Evolutionary conservation across 2,888 invertebrate genomes (phyloP), one percentile per base, ranked within the genome.

Genomic region (Drymonia ruficornis): DNA sequence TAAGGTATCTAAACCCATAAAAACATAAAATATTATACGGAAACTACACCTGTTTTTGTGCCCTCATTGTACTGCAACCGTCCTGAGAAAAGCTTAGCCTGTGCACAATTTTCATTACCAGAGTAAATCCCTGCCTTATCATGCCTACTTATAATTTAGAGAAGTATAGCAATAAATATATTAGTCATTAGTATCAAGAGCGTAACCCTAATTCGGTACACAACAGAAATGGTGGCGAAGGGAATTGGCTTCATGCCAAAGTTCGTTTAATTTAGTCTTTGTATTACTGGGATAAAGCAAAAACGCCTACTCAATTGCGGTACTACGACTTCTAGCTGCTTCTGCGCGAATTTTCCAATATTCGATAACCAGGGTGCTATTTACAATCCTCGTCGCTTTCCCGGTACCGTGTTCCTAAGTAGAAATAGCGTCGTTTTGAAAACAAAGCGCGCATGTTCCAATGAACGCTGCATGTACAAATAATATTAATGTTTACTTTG

Each of bases 381-480:
- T 84, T 85, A 84, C 83, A 82, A 83, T 80, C 69, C 63, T 53
- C 60, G 48, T 55, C 63, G 64, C 59, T 59, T 86, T 81, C 85
- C 55, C 61, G 56, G 84, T 85, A 86, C 62, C 69, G 74, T 74
- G 76, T 70, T 71, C 70, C 58, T 84, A 72, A 76, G 76, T 75
- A 77, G 81, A 84, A 87, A 78, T 80, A 76, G 69, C 62, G 36
- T 43, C 76, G 80, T 80, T 85, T 85, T 77, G 80, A 84, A 86
- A 87, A 87, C 87, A 87, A 80, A 67, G 67, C 72, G 74, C 76
- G 74, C 72, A 61, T 70, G 71, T 75, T 81, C 76, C 71, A 63
- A 63, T 70, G 79, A 84, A 83, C 70, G 65, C 65, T 62, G 68
- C 67, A 70, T 78, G 70, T 70, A 73, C 74, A 70, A 74, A 76